phyloP scores from a whole-genome alignment of 2,888 invertebrate species.

The Abrostola triplasia region DNA sequence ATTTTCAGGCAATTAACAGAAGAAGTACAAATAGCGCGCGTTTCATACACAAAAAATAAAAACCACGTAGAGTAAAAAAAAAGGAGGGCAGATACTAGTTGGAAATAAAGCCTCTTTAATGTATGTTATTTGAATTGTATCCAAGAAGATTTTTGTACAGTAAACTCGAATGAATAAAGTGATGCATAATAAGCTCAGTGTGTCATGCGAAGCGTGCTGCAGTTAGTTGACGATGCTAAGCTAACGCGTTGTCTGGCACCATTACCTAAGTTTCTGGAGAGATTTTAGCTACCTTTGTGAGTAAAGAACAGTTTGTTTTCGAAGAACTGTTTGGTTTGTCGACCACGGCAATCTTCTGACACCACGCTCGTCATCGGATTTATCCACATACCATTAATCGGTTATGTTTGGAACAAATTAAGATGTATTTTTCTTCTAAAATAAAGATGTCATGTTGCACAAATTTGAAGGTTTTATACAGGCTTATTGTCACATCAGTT shows the following conservation, averaged over 20 bases:
- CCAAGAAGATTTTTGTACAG: slow-evolving; percentile 17
- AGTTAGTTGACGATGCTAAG: slow-evolving; percentile 19
- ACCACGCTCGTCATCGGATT: slow-evolving; percentile 6
- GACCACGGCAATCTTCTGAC: slow-evolving; percentile 15
- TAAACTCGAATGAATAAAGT: slow-evolving; percentile 5
- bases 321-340: slow-evolving; percentile 14
- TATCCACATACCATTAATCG: not conserved
- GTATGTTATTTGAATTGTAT: slow-evolving; percentile 15
- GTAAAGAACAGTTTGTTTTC: slow-evolving; percentile 14
- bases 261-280: slow-evolving; percentile 21
- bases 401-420: not conserved
- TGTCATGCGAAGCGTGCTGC: not conserved
- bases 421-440: not conserved
- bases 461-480: not conserved
- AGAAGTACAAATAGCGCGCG: not conserved
- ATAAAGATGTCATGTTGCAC: not conserved
- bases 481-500: not conserved
- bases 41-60: not conserved
- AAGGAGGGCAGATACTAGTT: not conserved
- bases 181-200: not conserved
- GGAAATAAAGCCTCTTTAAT: slow-evolving; percentile 13
- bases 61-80: not conserved
- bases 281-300: slow-evolving; percentile 18
- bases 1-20: slow-evolving; percentile 11
- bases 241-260: slow-evolving; percentile 16